These are phyloP conservation scores for Tor tambroides DNA, from an alignment of 2,113 vertebrate genomes.

Conservation along the genomic window DNA sequence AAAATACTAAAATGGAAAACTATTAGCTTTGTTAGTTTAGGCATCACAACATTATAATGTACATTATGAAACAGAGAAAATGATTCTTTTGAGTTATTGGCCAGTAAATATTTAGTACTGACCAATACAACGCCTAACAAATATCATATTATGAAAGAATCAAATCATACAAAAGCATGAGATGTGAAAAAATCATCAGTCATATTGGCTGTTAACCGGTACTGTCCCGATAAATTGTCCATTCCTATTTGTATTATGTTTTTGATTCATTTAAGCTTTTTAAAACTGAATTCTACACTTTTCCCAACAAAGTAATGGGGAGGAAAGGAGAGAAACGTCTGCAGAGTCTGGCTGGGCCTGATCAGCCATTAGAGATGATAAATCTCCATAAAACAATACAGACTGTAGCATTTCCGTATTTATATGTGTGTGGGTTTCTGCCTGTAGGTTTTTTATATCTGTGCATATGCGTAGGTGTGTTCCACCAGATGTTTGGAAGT, in stretches of 20 bases:
- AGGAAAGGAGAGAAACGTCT: neutral
- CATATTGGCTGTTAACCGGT: neutral
- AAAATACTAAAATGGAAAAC: neutral
- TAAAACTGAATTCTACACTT: neutral
- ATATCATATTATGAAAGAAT: neutral
- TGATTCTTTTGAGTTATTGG: neutral
- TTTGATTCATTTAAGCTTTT: neutral
- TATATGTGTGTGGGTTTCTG: slow-evolving; percentile 18
- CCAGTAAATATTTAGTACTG: neutral
- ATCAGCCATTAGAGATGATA: slow-evolving; percentile 12
- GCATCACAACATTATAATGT: neutral
- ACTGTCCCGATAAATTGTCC: neutral
- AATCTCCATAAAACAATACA: neutral
- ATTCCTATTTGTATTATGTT: neutral
- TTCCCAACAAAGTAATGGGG: neutral
- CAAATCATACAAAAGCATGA: no score
- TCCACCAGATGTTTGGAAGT: slow-evolving; percentile 42
- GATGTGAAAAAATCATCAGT: neutral
- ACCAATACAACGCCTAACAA: neutral
- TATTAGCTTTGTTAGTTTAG: neutral
- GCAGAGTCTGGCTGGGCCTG: neutral
- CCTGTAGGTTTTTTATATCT: neutral
- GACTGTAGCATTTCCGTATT: neutral
- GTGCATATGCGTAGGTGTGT: neutral
- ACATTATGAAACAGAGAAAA: neutral